phyloP scores from a whole-genome alignment of 2,888 invertebrate genomes.

The Stenodema calcarata region DNA sequence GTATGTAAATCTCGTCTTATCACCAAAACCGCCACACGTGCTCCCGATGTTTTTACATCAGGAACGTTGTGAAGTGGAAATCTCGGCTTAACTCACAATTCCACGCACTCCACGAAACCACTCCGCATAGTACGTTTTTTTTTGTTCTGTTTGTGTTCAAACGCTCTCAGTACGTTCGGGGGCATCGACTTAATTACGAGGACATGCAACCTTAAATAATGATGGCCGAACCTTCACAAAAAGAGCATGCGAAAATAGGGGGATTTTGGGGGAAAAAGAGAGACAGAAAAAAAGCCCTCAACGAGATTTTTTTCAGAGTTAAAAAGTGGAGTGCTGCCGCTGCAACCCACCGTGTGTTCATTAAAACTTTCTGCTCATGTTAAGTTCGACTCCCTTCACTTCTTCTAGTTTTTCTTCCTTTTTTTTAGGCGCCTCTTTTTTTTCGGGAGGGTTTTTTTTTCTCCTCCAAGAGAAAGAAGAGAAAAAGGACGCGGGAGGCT shows the following conservation, averaged over 20 bases:
- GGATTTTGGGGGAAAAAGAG: not conserved
- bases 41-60: no score
- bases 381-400: constrained; percentile 21
- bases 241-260: not conserved
- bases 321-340: constrained; percentile 27
- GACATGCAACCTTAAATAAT: not conserved
- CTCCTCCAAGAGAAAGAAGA: constrained; percentile 34
- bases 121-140: not conserved
- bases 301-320: constrained; percentile 10
- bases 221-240: not conserved
- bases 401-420: constrained; percentile 19
- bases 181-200: constrained; percentile 16
- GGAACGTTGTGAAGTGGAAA: no score
- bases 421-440: constrained; percentile 13
- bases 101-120: no score
- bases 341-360: constrained; percentile 32
- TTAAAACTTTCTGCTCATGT: constrained; percentile 43
- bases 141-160: not conserved
- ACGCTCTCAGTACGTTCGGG: not conserved
- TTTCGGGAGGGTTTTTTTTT: not conserved
- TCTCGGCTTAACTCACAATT: no score
- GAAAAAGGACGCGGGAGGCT: constrained; percentile 30
- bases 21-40: no score
- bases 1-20: no score
- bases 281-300: not conserved